Conservation (phyloP, 2,113 vertebrate species). For the Lasiurus cinereus region DNA sequence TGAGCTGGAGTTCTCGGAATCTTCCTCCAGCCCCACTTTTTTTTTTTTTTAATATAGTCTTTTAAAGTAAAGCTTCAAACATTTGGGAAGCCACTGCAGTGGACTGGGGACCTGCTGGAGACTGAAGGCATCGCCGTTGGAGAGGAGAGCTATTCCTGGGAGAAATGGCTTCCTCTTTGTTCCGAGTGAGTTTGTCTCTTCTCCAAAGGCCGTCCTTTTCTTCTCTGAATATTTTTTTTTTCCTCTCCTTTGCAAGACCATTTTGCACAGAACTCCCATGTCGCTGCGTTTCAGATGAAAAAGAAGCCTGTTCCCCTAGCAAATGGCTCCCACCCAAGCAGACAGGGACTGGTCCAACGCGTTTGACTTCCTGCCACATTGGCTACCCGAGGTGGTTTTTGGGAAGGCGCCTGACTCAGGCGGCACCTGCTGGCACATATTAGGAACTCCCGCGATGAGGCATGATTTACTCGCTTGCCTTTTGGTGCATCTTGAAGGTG, state of each 20-base stretch:
- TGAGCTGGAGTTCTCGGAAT: background rate
- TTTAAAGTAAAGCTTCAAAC: conserved; percentile 32
- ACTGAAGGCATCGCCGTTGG: rapidly evolving
- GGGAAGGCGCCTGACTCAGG: background rate
- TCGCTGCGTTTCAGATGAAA: conserved; percentile 4
- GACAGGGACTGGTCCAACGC: background rate
- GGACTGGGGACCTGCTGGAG: background rate
- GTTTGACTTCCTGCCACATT: background rate
- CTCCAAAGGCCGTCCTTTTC: conserved; percentile 45
- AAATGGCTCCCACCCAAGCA: background rate
- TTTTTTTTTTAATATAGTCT: background rate
- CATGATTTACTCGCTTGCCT: background rate
- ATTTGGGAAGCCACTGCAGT: background rate
- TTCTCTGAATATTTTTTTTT: background rate
- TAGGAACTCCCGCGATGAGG: background rate
- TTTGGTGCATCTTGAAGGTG: background rate
- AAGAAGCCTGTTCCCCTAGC: background rate
- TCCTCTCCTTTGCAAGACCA: conserved; percentile 10
- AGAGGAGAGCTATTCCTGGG: background rate
- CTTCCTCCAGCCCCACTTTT: background rate
- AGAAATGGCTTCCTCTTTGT: conserved; percentile 34
- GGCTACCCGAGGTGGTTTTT: background rate
- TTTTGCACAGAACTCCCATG: conserved; percentile 52
- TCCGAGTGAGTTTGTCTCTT: conserved; percentile 41
- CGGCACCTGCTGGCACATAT: background rate